Evolutionary conservation across 2,888 invertebrate species (phyloP).

Genomic region (Liposcelis brunnea): DNA sequence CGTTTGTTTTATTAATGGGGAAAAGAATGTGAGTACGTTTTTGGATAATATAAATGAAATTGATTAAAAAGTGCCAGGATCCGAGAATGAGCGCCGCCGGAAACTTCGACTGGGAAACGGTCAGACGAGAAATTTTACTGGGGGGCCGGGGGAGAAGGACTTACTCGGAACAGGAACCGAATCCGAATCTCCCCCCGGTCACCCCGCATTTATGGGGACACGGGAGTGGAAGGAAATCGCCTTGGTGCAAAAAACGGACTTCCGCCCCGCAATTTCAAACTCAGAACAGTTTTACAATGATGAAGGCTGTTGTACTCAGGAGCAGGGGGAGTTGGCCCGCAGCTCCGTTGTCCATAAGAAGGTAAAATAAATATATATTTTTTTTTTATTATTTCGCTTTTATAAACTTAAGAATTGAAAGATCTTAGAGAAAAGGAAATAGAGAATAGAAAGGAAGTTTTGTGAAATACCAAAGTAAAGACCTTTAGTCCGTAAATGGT

Average conservation of each 20-base stretch:
- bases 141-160: conserved; percentile 39
- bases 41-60: too few relatives aligned
- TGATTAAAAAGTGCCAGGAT: too few relatives aligned
- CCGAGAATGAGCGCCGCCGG: background rate
- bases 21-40: too few relatives aligned
- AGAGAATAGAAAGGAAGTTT: conserved; percentile 16
- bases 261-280: conserved; percentile 40
- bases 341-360: conserved; percentile 48
- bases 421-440: conserved; percentile 28
- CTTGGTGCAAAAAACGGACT: conserved; percentile 45
- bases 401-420: too few relatives aligned
- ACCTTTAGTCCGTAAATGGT: conserved; percentile 5
- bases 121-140: conserved; percentile 33
- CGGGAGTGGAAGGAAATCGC: conserved; percentile 19
- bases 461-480: background rate
- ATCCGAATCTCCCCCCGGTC: conserved; percentile 33
- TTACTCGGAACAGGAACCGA: conserved; percentile 54
- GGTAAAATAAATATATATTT: conserved; percentile 28
- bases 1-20: too few relatives aligned
- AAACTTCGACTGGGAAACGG: conserved; percentile 18
- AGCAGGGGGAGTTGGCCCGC: conserved; percentile 60
- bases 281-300: conserved; percentile 17
- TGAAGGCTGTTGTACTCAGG: conserved; percentile 37
- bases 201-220: conserved; percentile 43
- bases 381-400: conserved; percentile 7